phyloP scores from a whole-genome alignment of 2,888 invertebrate species.

The Rapana venosa region DNA sequence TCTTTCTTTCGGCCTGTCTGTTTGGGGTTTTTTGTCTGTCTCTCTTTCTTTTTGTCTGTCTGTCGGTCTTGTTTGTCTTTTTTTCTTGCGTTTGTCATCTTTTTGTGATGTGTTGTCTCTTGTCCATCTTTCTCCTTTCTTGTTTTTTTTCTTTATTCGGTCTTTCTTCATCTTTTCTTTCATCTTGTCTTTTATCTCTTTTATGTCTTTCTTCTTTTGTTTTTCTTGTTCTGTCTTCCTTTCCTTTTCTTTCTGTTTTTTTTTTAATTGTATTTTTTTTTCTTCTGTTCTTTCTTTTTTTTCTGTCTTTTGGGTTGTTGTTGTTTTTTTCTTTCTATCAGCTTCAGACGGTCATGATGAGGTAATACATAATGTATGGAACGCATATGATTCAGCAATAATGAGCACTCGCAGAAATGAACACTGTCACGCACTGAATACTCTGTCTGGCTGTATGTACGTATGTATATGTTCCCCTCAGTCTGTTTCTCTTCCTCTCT shows the following conservation, averaged over 20 bases:
- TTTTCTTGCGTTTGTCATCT: not conserved
- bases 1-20: not conserved
- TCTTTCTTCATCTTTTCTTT: not conserved
- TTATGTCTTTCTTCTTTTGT: not conserved
- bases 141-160: not conserved
- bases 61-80: not conserved
- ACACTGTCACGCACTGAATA: no score
- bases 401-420: no score
- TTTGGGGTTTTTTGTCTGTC: not conserved
- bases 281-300: no score
- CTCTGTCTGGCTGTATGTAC: no score
- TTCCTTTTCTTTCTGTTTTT: not conserved
- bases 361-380: no score
- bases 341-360: no score
- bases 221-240: not conserved
- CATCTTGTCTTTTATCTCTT: not conserved
- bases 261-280: not conserved
- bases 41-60: not conserved
- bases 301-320: no score
- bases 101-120: not conserved
- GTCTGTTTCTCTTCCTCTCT: conserved; percentile 9
- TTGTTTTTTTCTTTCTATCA: no score
- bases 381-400: no score
- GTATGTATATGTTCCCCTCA: no score
- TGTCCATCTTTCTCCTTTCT: not conserved